These are phyloP conservation scores for Drosophila littoralis DNA, from an alignment of 1,140 invertebrate genomes.

Conservation along the genomic window DNA sequence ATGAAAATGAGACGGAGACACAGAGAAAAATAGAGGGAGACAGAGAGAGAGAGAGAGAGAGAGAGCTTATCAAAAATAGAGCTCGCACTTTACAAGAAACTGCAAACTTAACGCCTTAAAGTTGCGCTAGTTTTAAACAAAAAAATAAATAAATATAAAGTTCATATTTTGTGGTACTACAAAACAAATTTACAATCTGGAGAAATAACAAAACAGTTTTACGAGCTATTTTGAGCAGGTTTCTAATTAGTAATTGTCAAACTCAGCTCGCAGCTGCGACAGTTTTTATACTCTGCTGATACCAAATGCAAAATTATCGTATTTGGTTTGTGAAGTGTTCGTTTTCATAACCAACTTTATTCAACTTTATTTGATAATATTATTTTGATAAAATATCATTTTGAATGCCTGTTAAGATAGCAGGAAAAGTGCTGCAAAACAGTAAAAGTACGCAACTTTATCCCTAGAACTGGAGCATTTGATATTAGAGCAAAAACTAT, in stretches of 20 bases:
- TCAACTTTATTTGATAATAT: no score
- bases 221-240: background rate
- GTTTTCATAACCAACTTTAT: no score
- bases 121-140: background rate
- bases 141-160: background rate
- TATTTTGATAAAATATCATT: no score
- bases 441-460: no score
- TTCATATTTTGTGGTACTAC: background rate
- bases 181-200: background rate
- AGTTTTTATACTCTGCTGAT: background rate
- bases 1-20: background rate
- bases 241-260: background rate
- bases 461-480: no score
- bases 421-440: no score
- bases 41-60: background rate
- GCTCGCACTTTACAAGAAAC: background rate
- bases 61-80: constrained; percentile 9
- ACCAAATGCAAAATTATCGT: no score
- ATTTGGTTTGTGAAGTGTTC: no score
- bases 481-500: no score
- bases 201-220: background rate
- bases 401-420: no score
- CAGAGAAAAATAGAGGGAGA: background rate
- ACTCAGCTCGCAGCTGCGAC: background rate
- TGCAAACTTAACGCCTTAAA: background rate